Evolutionary conservation across 2,797 vertebrate species (phyloP).

Genomic region (Morus bassanus): DNA sequence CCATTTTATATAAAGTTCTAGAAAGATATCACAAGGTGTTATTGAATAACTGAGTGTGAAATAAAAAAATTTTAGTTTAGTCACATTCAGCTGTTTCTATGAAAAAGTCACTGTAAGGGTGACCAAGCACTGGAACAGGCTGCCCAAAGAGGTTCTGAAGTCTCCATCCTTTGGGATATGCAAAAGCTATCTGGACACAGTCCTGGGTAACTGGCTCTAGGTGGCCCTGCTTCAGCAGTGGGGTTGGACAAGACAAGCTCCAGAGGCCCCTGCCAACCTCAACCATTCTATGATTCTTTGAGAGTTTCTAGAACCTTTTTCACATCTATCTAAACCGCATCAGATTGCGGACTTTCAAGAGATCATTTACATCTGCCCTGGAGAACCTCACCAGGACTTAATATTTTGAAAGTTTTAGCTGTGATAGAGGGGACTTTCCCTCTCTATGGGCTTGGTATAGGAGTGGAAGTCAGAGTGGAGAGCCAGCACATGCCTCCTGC

Average conservation of each 20-base stretch:
- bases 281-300: neutral
- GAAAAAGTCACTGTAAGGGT: neutral
- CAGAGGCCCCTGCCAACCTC: neutral
- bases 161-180: neutral
- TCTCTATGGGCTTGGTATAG: neutral
- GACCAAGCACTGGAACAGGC: neutral
- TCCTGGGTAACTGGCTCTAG: neutral
- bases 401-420: neutral
- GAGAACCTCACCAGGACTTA: neutral
- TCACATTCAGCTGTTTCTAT: neutral
- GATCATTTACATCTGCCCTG: neutral
- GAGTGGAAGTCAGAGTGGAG: neutral
- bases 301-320: neutral
- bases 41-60: neutral
- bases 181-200: neutral
- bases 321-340: neutral
- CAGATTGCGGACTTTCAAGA: neutral
- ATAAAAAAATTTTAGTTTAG: neutral
- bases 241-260: neutral
- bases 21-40: neutral
- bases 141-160: neutral
- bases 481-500: neutral
- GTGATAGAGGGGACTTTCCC: neutral
- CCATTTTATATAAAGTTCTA: neutral
- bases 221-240: neutral